Conservation (phyloP, 2,113 vertebrate species). For the Hypanus sabinus region DNA sequence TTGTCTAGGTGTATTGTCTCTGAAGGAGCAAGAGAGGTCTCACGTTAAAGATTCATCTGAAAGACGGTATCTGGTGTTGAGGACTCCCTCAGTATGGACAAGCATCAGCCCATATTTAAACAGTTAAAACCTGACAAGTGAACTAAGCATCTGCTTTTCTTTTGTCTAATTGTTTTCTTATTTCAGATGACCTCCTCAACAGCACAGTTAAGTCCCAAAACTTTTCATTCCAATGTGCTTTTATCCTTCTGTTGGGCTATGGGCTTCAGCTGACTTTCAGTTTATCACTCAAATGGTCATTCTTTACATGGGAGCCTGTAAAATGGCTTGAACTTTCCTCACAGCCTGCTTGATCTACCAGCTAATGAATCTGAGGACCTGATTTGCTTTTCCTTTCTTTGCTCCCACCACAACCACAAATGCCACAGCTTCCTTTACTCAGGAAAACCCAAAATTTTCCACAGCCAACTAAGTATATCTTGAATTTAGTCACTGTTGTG, state of each 20-base stretch:
- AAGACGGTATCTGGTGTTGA: neutral
- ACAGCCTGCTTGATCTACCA: too few species aligned
- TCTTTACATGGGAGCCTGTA: neutral
- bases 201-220: neutral
- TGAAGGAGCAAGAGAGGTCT: neutral
- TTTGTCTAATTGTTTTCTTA: neutral
- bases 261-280: neutral
- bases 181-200: neutral
- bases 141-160: neutral
- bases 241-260: neutral
- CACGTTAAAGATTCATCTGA: neutral
- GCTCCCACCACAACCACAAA: neutral
- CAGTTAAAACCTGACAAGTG: neutral
- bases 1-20: too few species aligned
- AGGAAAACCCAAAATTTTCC: neutral
- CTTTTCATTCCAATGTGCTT: neutral
- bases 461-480: neutral
- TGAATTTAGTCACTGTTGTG: neutral
- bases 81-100: neutral
- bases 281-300: neutral
- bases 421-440: neutral
- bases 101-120: neutral
- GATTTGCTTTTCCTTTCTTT: neutral
- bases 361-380: neutral
- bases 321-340: too few species aligned